Evolutionary conservation across 2,888 invertebrate species (phyloP).

Genomic region (Theretra japonica): DNA sequence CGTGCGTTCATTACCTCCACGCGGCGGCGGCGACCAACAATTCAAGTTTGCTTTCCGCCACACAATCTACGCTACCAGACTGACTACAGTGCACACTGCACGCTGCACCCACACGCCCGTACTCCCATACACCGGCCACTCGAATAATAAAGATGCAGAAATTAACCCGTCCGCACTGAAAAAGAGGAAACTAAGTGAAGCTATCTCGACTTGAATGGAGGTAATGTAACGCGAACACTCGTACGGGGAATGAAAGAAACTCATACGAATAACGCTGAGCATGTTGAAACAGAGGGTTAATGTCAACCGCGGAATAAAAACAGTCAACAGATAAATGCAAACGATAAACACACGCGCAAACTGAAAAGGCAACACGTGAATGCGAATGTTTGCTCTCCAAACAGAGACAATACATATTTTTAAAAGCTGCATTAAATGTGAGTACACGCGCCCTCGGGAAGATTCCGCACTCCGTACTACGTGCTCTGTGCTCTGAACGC

Average conservation of each 20-base stretch:
- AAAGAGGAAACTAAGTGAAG: constrained; percentile 84
- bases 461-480: neutral
- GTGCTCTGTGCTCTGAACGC: neutral
- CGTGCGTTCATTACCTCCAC: constrained; percentile 83
- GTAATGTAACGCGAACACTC: constrained; percentile 80
- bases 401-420: constrained; percentile 39
- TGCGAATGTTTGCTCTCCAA: constrained; percentile 67
- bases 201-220: constrained; percentile 81
- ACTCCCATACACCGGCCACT: constrained; percentile 73
- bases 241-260: constrained; percentile 81
- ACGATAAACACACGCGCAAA: constrained; percentile 80
- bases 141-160: constrained; percentile 84
- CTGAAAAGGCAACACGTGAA: constrained; percentile 74
- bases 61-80: constrained; percentile 82
- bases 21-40: constrained; percentile 76
- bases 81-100: constrained; percentile 68
- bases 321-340: constrained; percentile 85
- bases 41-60: constrained; percentile 84
- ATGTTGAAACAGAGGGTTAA: constrained; percentile 82
- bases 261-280: constrained; percentile 69
- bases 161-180: constrained; percentile 80
- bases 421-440: constrained; percentile 44
- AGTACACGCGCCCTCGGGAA: constrained; percentile 33
- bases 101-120: neutral
- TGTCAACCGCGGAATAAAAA: constrained; percentile 83